These are phyloP conservation scores for Pogoniulus pusillus DNA, from an alignment of 2,797 vertebrate species.

Conservation along the genomic window DNA sequence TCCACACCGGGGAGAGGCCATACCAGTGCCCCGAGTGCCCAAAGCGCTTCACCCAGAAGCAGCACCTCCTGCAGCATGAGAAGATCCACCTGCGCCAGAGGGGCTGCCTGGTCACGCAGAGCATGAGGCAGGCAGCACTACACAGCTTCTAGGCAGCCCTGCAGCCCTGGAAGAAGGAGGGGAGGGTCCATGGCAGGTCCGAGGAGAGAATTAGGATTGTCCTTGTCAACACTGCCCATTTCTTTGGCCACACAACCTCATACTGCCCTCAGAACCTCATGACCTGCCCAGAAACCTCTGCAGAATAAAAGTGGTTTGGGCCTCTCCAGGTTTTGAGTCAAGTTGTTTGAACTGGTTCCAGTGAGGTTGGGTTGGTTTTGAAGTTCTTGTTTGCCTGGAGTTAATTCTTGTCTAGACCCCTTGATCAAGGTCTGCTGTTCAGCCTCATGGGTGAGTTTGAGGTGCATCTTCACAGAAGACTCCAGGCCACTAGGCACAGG, in stretches of 20 bases:
- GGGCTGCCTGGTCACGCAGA: neutral
- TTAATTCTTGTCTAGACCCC: neutral
- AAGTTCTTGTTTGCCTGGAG: neutral
- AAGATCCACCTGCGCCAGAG: constrained; percentile 67
- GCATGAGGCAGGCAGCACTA: neutral
- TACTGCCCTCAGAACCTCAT: neutral
- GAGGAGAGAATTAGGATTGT: neutral
- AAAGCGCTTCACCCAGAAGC: constrained; percentile 71
- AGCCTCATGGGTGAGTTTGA: neutral
- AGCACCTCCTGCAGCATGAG: constrained; percentile 71
- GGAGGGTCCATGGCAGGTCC: neutral
- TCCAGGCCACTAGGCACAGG: neutral
- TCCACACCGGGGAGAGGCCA: constrained; percentile 12
- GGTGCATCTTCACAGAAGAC: neutral
- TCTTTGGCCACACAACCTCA: neutral
- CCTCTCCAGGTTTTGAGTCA: neutral
- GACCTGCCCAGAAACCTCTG: neutral
- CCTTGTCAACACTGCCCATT: neutral
- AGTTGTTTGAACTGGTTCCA: neutral
- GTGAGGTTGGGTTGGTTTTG: neutral
- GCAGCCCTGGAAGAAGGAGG: too few relatives aligned
- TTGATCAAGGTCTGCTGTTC: neutral
- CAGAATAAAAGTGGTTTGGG: neutral
- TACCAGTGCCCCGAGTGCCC: constrained; percentile 54
- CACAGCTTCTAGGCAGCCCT: neutral